Evolutionary conservation across 2,113 vertebrate species (phyloP), one percentile per base, ranked within the genome.

Genomic region (Macrotus californicus): DNA sequence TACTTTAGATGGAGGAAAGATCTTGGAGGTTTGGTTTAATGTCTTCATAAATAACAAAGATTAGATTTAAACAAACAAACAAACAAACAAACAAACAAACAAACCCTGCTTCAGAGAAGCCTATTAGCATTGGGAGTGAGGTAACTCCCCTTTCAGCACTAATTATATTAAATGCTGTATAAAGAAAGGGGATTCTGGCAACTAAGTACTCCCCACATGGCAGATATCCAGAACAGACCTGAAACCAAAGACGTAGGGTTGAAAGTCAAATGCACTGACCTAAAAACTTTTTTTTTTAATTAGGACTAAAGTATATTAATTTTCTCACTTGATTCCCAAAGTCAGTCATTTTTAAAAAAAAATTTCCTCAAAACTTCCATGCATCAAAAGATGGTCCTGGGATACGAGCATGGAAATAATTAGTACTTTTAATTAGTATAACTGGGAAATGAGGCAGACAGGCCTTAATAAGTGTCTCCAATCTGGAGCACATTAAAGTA

Each of bases 371-470:
- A 97, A 96, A 96, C 56, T 92, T 94, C 80, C 48, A 21, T 88
- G 86, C 87, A 94, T 72, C 26, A 86, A 83, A 93, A 92, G 85
- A 85, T 91, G 50, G 16, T 98, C 54, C 56, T 97, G 43, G 70
- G 80, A 82, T 82, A 67, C 6, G 87, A 73, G 31, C 70, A 93
- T 95, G 76, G 66, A 98, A 98, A 97, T 93, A 97, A 97, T 97
- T 96, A 81, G 89, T 87, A 70, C 31, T 97, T 97, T 96, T 96
- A 94, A 97, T 97, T 96, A 97, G 91, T 91, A 39, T 66, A 97
- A 96, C 94, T 91, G 52, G 82, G 92, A 66, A 93, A 96, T 96
- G 96, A 96, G 75, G 72, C 76, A 72, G 4, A 80, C 31, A 31
- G 64, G 69, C 70, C 56, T 95, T 87, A 96, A 94, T 50, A 94